Conservation (phyloP, 2,113 vertebrate genomes). For the Syngnathoides biaculeatus region DNA sequence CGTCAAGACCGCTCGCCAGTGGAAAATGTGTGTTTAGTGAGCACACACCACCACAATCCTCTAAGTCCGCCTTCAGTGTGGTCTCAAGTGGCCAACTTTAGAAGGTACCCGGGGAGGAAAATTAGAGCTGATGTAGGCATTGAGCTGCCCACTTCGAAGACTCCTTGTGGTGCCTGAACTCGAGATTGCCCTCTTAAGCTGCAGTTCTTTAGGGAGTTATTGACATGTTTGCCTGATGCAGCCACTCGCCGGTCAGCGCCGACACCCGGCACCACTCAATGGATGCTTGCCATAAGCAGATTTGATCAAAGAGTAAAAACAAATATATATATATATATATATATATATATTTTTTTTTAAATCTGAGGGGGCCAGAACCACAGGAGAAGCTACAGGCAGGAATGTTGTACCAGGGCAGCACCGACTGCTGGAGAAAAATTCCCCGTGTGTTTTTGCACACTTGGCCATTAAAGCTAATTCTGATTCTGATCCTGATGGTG, state of each 20-base stretch:
- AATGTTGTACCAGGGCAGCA: no score
- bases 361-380: neutral
- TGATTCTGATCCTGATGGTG: no score
- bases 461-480: no score
- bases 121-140: conserved; percentile 27
- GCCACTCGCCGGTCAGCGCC: neutral
- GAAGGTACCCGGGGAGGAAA: conserved; percentile 2
- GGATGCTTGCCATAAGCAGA: neutral
- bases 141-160: conserved; percentile 12
- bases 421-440: no score
- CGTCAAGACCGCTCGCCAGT: neutral
- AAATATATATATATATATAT: no score
- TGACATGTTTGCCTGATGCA: conserved; percentile 32
- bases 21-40: conserved; percentile 22
- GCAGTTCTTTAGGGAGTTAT: conserved; percentile 31
- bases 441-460: no score
- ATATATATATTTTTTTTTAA: no score
- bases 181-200: conserved; percentile 38
- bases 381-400: neutral
- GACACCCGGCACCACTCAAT: neutral
- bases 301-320: neutral
- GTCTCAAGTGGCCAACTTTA: conserved; percentile 10
- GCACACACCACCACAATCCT: conserved; percentile 9
- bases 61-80: neutral
- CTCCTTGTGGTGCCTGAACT: conserved; percentile 9